Evolutionary conservation across 2,888 invertebrate species (phyloP), one percentile per base, ranked within the genome.

Genomic region (Andrena bicolor): DNA sequence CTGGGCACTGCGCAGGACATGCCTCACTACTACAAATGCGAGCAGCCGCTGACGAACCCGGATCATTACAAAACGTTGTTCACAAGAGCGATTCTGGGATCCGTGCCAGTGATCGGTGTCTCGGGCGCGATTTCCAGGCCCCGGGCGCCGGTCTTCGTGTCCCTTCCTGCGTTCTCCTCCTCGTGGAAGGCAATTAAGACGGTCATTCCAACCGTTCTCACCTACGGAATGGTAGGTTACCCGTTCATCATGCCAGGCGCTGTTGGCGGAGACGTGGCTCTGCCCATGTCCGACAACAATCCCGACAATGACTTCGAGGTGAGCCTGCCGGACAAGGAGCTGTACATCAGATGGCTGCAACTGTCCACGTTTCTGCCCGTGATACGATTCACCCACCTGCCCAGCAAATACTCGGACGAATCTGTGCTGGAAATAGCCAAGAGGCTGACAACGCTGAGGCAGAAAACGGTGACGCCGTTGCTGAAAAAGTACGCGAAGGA

Each of bases 221-320:
- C 97, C 0, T 97, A 99, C 87, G 98, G 99, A 0, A 96, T 99
- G 28, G 96, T 98, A 68, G 99, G 99, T 0, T 99, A 97, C 94
- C 98, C 98, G 0, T 99, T 99, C 90, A 96, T 99, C 60, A 96
- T 99, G 95, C 98, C 99, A 0, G 99, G 99, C 0, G 97, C 98
- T 4, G 98, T 99, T 0, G 99, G 99, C 0, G 99, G 98, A 0
- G 98, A 98, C 89, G 97, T 97, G 58, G 95, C 96, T 66, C 95
- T 96, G 83, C 95, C 96, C 94, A 78, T 95, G 95, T 72, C 83
- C 94, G 89, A 96, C 94, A 72, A 94, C 90, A 94, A 97, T 76
- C 97, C 97, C 0, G 96, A 97, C 86, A 96, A 96, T 81, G 98
- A 99, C 91, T 94, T 98, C 78, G 98, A 97, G 89, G 88, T 98